Evolutionary conservation across 2,888 invertebrate genomes (phyloP), one percentile per base, ranked within the genome.

Genomic region (Agriopis marginaria): DNA sequence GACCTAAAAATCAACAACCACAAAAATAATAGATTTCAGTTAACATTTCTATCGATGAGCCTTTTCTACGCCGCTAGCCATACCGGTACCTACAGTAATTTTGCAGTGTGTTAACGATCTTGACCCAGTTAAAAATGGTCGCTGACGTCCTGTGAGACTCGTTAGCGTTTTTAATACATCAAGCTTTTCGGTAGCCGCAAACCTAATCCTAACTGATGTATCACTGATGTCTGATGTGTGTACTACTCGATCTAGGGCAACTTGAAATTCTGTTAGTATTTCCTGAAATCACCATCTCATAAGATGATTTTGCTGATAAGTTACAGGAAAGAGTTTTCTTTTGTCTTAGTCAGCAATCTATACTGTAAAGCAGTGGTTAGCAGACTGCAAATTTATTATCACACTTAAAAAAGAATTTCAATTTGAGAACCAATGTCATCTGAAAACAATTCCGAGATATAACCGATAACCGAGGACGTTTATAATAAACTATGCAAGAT

Each of bases 21-120:
- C 47, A 32, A 44, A 10, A 7, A 47, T 12, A 23, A 17, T 23
- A 14, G 7, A 7, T 17, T 17, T 9, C 0, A 14, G 14, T 14
- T 14, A 14, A 5, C 8, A 17, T 50, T 14, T 17, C 50, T 50
- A 17, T 50, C 3, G 9, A 17, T 50, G 14, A 23, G 17, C 9
- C 11, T 53, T 53, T 53, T 12, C 12, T 53, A 32, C 7, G 7
- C 10, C 11, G 53, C 53, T 32, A 23, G 17, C 3, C 47, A 8
- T 50, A 53, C 32, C 12, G 17, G 17, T 4, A 23, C 11, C 23
- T 51, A 51, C 51, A 61, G 17, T 51, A 44, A 51, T 50, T 56
- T 56, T 64, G 32, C 60, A 47, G 59, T 61, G 59, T 59, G 53
- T 59, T 66, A 32, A 61, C 55, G 66, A 62, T 49, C 55, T 67